phyloP scores from a whole-genome alignment of 1,140 invertebrate species.

The Argopecten irradians region DNA sequence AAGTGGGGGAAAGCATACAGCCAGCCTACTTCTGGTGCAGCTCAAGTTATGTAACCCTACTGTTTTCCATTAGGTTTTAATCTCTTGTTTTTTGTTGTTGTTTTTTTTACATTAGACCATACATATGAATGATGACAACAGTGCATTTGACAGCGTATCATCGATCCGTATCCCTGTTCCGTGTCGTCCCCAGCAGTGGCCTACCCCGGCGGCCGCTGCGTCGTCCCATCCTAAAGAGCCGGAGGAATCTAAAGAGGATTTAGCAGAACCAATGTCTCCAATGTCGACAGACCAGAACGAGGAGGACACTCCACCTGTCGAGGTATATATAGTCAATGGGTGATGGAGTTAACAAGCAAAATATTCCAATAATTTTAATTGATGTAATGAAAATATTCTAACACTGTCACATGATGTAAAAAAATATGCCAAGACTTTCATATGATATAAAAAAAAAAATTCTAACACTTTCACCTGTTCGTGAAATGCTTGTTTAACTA shows the following conservation, averaged over 20 bases:
- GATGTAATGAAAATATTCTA: no score
- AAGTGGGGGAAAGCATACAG: no score
- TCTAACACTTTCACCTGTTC: no score
- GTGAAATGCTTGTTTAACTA: no score
- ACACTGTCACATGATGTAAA: no score
- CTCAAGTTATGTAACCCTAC: no score
- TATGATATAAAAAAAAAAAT: no score
- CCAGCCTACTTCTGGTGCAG: no score
- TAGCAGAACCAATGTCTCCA: constrained; percentile 36
- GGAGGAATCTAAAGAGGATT: neutral
- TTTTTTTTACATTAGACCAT: neutral
- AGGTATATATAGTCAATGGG: neutral
- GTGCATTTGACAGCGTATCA: neutral
- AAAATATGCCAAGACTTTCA: no score
- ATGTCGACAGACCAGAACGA: constrained; percentile 35
- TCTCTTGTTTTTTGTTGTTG: no score
- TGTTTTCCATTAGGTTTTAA: neutral
- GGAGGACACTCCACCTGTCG: neutral
- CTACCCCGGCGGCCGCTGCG: neutral
- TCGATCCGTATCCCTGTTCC: neutral
- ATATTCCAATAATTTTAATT: no score
- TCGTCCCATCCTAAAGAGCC: neutral
- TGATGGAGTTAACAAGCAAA: no score
- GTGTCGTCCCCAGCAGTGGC: constrained; percentile 42
- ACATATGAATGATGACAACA: neutral